Conservation (phyloP, 2,888 invertebrate genomes). For the Apocheima hispidaria region DNA sequence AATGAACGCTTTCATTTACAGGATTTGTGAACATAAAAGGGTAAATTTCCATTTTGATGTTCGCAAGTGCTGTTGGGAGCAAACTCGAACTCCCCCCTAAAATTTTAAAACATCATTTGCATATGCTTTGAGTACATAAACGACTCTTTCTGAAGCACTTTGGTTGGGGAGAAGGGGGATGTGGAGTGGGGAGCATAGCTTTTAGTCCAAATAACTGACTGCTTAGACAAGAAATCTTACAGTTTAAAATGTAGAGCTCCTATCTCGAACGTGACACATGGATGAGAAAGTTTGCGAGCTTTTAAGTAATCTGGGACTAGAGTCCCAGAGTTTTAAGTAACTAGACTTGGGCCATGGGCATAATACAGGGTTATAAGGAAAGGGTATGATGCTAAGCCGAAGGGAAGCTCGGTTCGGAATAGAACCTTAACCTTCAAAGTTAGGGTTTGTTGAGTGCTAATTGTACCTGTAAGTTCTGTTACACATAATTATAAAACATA, state of each 20-base stretch:
- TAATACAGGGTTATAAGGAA: too few species aligned
- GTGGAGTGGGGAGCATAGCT: constrained; percentile 36
- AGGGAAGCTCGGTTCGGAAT: too few species aligned
- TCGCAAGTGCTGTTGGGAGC: constrained; percentile 83
- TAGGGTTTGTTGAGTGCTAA: too few species aligned
- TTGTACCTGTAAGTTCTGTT: too few species aligned
- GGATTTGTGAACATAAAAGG: constrained; percentile 86
- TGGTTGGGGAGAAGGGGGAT: constrained; percentile 51
- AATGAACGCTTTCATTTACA: constrained; percentile 84
- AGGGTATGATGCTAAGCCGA: too few species aligned
- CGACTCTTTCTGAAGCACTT: constrained; percentile 84
- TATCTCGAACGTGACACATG: constrained; percentile 25
- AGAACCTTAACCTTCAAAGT: too few species aligned
- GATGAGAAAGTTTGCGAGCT: background rate
- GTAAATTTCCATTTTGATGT: constrained; percentile 86
- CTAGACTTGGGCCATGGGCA: too few species aligned
- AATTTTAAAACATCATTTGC: constrained; percentile 86
- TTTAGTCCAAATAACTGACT: constrained; percentile 41
- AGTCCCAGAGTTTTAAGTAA: too few species aligned
- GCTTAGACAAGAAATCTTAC: constrained; percentile 35
- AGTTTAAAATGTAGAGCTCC: constrained; percentile 32
- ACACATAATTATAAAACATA: too few species aligned
- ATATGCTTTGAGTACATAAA: constrained; percentile 86
- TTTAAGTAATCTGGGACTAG: background rate
- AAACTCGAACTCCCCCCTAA: constrained; percentile 84